phyloP scores from a whole-genome alignment of 1,140 invertebrate species.

The Halictus rubicundus region DNA sequence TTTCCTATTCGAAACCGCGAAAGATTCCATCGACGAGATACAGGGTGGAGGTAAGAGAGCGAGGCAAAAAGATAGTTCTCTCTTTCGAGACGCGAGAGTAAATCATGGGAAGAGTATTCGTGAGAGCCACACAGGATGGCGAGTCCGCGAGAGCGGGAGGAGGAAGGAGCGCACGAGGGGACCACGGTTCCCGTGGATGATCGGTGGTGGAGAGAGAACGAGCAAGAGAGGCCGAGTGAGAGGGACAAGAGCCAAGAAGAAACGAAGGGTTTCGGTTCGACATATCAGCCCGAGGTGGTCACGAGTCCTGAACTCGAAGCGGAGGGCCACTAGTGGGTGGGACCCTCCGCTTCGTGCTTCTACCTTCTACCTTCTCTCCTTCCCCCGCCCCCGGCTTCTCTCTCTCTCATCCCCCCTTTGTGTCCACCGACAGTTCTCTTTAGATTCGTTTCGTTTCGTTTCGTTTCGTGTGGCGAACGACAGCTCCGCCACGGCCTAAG shows the following conservation, averaged over 20 bases:
- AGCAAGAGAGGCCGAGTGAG: conserved; percentile 43
- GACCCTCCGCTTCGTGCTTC: conserved; percentile 73
- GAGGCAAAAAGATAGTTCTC: conserved; percentile 52
- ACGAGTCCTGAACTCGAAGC: conserved; percentile 72
- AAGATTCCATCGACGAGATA: conserved; percentile 51
- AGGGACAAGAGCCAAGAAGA: conserved; percentile 63
- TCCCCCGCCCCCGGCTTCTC: conserved; percentile 23
- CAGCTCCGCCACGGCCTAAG: conserved; percentile 32
- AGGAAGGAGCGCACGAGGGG: conserved; percentile 33
- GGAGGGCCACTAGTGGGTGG: conserved; percentile 76
- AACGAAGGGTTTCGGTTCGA: conserved; percentile 76
- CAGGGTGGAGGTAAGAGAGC: conserved; percentile 39
- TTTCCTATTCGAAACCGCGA: conserved; percentile 46
- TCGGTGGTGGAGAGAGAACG: conserved; percentile 44
- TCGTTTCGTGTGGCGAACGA: conserved; percentile 49
- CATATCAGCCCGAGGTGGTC: conserved; percentile 80
- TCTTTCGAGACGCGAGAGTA: conserved; percentile 67
- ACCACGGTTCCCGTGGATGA: conserved; percentile 58
- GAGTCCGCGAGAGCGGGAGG: conserved; percentile 35
- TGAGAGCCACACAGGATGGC: conserved; percentile 69
- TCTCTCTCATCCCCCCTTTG: neutral
- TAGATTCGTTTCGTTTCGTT: conserved; percentile 47
- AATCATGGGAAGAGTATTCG: conserved; percentile 78
- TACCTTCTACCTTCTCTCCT: conserved; percentile 47
- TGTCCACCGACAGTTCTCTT: conserved; percentile 1